phyloP scores from a whole-genome alignment of 2,888 invertebrate species.

The Salticus scenicus region DNA sequence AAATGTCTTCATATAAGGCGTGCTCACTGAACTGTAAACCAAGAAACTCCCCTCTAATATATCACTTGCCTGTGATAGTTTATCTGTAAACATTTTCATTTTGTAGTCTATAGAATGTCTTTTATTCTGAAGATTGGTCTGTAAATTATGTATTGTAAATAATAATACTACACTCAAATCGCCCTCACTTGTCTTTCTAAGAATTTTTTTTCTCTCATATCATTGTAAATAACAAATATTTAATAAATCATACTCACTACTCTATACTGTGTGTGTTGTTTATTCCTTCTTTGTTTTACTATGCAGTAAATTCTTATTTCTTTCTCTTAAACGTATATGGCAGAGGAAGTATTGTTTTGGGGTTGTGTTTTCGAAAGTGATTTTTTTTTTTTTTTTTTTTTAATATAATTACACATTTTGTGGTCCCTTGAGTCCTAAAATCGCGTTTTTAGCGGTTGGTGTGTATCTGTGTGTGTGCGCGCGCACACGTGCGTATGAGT shows the following conservation, averaged over 20 bases:
- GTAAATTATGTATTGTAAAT: constrained; percentile 32
- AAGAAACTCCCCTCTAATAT: constrained; percentile 26
- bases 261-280: constrained; percentile 16
- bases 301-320: too few species aligned
- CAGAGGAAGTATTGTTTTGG: too few species aligned
- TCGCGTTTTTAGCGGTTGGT: too few species aligned
- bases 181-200: constrained; percentile 49
- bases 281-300: background rate
- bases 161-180: constrained; percentile 17
- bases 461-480: too few species aligned
- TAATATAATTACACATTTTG: too few species aligned
- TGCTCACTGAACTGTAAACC: background rate
- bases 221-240: constrained; percentile 69
- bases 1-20: too few species aligned
- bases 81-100: constrained; percentile 66
- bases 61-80: constrained; percentile 70
- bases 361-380: too few species aligned
- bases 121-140: constrained; percentile 43
- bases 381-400: too few species aligned
- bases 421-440: too few species aligned
- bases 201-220: constrained; percentile 46
- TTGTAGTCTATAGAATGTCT: constrained; percentile 40
- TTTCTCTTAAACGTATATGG: too few species aligned
- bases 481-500: too few species aligned
- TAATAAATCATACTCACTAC: constrained; percentile 61